A percentile compares a stretch with the other conserved stretches of the same genome.
Evolutionary conservation across 1,140 invertebrate genomes (phyloP).

Genomic region (Papilio helenus): DNA sequence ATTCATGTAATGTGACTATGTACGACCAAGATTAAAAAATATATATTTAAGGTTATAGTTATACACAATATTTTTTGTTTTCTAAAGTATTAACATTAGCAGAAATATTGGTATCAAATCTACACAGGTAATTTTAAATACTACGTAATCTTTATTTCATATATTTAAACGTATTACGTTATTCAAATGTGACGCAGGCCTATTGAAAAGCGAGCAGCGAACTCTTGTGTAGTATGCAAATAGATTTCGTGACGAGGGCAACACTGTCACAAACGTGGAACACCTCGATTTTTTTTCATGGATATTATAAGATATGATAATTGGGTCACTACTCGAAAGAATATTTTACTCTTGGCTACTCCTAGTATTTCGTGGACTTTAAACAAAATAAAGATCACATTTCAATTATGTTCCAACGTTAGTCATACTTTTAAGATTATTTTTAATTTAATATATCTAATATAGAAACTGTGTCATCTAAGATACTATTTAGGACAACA

Average conservation of each 20-base stretch:
- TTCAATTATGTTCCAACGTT: not conserved
- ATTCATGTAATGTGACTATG: not conserved
- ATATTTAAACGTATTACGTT: constrained; percentile 23
- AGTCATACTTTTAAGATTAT: not conserved
- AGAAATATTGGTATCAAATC: too few relatives aligned
- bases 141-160: not conserved
- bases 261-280: not conserved
- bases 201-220: constrained; percentile 31
- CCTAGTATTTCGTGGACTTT: not conserved
- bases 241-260: constrained; percentile 33
- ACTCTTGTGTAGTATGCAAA: constrained; percentile 35
- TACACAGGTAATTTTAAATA: too few relatives aligned
- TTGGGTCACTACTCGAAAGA: not conserved
- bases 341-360: not conserved
- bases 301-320: constrained; percentile 5
- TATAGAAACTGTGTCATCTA: not conserved
- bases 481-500: not conserved
- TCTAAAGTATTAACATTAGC: too few relatives aligned
- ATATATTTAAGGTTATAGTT: too few relatives aligned
- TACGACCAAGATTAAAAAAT: too few relatives aligned
- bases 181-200: constrained; percentile 30
- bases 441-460: not conserved
- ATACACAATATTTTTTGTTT: too few relatives aligned
- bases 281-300: constrained; percentile 13
- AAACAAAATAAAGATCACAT: not conserved